These are phyloP conservation scores for Sarcophaga peregrina DNA, from an alignment of 1,140 invertebrate genomes.

Conservation along the genomic window DNA sequence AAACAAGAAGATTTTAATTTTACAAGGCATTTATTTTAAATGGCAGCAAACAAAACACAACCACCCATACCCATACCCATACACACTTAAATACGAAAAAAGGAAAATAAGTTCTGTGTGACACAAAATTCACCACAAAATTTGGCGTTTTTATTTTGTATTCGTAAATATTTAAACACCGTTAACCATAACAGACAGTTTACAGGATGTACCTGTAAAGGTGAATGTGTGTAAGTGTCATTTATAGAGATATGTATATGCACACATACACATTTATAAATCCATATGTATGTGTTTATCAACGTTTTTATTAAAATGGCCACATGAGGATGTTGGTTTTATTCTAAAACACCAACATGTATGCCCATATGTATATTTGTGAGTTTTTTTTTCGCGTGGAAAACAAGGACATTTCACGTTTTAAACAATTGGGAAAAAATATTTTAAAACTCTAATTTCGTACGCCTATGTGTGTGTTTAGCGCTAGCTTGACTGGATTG, in stretches of 20 bases:
- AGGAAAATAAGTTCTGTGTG: too few species aligned
- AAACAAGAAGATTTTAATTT: neutral
- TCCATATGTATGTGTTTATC: neutral
- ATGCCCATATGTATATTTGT: neutral
- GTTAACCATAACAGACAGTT: neutral
- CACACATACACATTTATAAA: neutral
- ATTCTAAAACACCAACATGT: neutral
- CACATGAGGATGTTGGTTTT: neutral
- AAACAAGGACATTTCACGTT: neutral
- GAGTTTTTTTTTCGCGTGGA: neutral
- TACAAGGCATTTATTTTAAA: neutral
- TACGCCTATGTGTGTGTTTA: too few species aligned
- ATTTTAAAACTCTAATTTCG: too few species aligned
- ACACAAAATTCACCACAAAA: neutral
- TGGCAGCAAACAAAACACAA: neutral
- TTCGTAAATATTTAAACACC: slow-evolving; percentile 1
- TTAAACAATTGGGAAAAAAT: neutral
- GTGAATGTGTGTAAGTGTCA: too few species aligned
- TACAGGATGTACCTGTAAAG: neutral
- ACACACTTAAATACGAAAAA: too few species aligned
- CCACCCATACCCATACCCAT: neutral
- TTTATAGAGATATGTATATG: neutral
- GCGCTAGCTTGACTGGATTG: too few species aligned
- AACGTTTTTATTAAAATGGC: neutral
- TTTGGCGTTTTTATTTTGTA: neutral